Base-by-base conservation (phyloP, 2,888 invertebrate genomes). In the Cinara cedri region DNA sequence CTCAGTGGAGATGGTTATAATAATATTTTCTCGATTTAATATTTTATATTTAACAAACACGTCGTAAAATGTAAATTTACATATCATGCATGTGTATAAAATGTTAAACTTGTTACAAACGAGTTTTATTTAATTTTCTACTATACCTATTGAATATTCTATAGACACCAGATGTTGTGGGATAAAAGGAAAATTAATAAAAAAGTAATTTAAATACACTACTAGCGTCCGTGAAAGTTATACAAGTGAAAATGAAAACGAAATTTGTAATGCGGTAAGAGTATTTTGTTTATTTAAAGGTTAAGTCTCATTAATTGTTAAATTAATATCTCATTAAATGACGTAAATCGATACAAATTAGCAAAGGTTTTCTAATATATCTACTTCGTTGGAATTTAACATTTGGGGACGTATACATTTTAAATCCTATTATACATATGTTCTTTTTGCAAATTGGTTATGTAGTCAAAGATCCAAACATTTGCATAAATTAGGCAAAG, bases 41-140 rank as follows among this genome's bases (percentile, higher is more conserved):
- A 1, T 24, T 44, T 10, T 63, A 11, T 19, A 24, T 66, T 49
- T 16, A 42, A 49, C 42, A 34, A 34, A 63, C 4, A 49, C 49
- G 49, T 26, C 26, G 26, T 34, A 26, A n/a, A 16, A 26, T 68
- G 26, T 26, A n/a, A 68, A 49, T 68, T 6, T 34, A 51, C 51
- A 51, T 49, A 10, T 21, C 13, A 42, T n/a, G 11, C 26, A n/a
- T 68, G 49, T 8, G 1, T 26, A 21, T 65, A 8, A 34, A 44
- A 65, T 21, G 49, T n/a, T 49, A 51, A 65, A 68, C n/a, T 49
- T n/a, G 24, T 26, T 49, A 24, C 26, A 68, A 68, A 68, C 68
- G 8, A 68, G 68, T 68, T 65, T 46, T 19, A 51, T 19, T 11
- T 21, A 21, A 24, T 3, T 8, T 11, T 44, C 19, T 51, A 65